These are phyloP conservation scores for Xenopus petersii DNA, from an alignment of 2,797 vertebrate species.

Conservation along the genomic window DNA sequence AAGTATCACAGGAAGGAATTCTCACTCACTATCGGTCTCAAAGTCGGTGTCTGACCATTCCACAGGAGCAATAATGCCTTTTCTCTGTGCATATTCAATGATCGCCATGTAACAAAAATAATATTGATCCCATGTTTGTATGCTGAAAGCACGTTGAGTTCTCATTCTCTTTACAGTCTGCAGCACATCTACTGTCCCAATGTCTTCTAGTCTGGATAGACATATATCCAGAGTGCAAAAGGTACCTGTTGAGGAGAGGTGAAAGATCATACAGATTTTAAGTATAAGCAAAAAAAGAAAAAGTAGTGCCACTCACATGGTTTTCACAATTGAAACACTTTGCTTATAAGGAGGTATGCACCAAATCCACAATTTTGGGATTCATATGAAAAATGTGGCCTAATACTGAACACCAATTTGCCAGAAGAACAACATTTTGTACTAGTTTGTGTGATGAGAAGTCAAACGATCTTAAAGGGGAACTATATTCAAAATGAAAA, in stretches of 20 bases:
- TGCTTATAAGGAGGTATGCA: no score
- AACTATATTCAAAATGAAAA: no score
- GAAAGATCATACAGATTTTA: no score
- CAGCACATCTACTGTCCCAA: slow-evolving; percentile 72
- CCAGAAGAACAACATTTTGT: no score
- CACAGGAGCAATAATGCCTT: slow-evolving; percentile 71
- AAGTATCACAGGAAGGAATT: slow-evolving; percentile 50
- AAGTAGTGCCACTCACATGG: no score
- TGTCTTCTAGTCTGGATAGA: slow-evolving; percentile 76
- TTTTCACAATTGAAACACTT: no score
- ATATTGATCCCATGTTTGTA: slow-evolving; percentile 86
- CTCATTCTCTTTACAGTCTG: slow-evolving; percentile 79
- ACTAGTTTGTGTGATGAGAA: no score
- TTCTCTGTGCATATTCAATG: slow-evolving; percentile 77
- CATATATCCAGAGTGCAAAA: slow-evolving; percentile 86
- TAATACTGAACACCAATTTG: no score
- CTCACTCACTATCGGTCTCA: slow-evolving; percentile 81
- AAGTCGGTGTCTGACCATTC: slow-evolving; percentile 82
- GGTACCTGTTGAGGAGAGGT: slow-evolving; percentile 63
- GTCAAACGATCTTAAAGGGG: no score
- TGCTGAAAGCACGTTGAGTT: slow-evolving; percentile 79
- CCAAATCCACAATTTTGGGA: no score
- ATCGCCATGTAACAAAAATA: slow-evolving; percentile 81
- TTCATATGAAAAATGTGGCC: no score
- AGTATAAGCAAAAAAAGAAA: no score